Evolutionary conservation across 2,113 vertebrate genomes (phyloP), one percentile per base, ranked within the genome.

Genomic region (Reinhardtius hippoglossoides): DNA sequence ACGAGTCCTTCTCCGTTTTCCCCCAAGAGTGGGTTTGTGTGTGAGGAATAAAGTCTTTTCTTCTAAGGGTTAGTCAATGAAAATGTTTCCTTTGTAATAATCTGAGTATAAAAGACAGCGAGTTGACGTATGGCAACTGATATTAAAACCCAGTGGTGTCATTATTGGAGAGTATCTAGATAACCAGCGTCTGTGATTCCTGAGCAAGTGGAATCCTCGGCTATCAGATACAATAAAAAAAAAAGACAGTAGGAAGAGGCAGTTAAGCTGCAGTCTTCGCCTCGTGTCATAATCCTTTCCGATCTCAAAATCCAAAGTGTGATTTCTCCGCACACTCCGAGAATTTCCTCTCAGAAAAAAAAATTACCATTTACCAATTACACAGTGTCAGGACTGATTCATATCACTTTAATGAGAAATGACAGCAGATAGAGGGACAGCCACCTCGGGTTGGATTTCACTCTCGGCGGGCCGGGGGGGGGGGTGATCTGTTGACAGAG

Each of bases 321-420:
- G 76, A 83, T 89, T 90, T 88, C 76, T 84, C 61, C 54, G 62
- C 57, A 59, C 86, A 84, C 83, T 85, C 57, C 62, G 69, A 66
- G 84, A 90, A 89, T 91, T 88, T 89, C 85, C 87, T 85, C 87
- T 88, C 76, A 89, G 89, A 31, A 92, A 92, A 89, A 88, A 31
- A 92, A 92, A 92, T 91, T 90, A 91, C 88, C 91, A 88, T 92
- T 90, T 90, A 86, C 86, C 91, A 93, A 93, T 93, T 94, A 93
- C 87, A 90, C 80, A 81, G 88, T 88, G 91, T 91, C 93, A 90
- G 87, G 88, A 86, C 24, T 87, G 91, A 92, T 93, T 88, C 88
- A 80, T 92, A 92, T 92, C 90, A 87, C 77, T 82, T 80, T 89
- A 92, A 91, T 92, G 92, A 92, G 90, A 92, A 94, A 91, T 90